Percentiles rank a stretch among this genome's conserved stretches.
phyloP scores from a whole-genome alignment of 2,888 invertebrate genomes.

The Dryobotodes eremita region DNA sequence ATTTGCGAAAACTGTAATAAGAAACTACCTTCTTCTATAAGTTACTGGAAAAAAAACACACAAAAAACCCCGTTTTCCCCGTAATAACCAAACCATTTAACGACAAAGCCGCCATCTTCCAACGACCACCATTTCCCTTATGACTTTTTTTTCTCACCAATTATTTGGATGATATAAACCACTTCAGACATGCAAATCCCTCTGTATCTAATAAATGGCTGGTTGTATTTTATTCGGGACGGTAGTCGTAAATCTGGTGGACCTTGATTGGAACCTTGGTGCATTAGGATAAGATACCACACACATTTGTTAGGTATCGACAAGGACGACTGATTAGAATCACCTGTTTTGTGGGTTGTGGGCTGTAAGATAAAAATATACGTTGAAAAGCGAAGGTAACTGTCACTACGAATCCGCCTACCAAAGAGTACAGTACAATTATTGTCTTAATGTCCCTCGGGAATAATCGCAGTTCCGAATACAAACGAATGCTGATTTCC shows the following conservation, averaged over 20 bases:
- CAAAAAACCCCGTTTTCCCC: background rate
- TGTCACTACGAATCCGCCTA: background rate
- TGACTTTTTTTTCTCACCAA: slow-evolving; percentile 43
- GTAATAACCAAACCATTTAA: slow-evolving; percentile 19
- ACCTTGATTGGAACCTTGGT: slow-evolving; percentile 69
- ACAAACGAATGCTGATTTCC: too few species aligned
- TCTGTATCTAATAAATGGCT: slow-evolving; percentile 69
- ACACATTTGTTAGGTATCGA: slow-evolving; percentile 62
- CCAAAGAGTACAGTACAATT: too few species aligned
- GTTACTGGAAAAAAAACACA: background rate
- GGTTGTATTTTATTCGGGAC: slow-evolving; percentile 72
- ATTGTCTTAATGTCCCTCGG: too few species aligned
- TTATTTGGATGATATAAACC: slow-evolving; percentile 50
- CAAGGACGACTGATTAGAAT: slow-evolving; percentile 62
- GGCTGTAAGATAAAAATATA: slow-evolving; percentile 9
- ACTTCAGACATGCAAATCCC: slow-evolving; percentile 70
- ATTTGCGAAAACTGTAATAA: background rate
- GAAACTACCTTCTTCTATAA: too few species aligned
- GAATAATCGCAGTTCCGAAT: too few species aligned
- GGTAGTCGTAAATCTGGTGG: slow-evolving; percentile 72
- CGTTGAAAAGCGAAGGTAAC: background rate
- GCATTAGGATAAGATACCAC: slow-evolving; percentile 52
- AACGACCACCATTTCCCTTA: slow-evolving; percentile 17
- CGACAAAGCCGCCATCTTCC: slow-evolving; percentile 17
- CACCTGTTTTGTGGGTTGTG: slow-evolving; percentile 53